A percentile compares a stretch with the other conserved stretches of the same genome.
Evolutionary conservation across 1,140 invertebrate genomes (phyloP).

Genomic region (Melitaea cinxia): DNA sequence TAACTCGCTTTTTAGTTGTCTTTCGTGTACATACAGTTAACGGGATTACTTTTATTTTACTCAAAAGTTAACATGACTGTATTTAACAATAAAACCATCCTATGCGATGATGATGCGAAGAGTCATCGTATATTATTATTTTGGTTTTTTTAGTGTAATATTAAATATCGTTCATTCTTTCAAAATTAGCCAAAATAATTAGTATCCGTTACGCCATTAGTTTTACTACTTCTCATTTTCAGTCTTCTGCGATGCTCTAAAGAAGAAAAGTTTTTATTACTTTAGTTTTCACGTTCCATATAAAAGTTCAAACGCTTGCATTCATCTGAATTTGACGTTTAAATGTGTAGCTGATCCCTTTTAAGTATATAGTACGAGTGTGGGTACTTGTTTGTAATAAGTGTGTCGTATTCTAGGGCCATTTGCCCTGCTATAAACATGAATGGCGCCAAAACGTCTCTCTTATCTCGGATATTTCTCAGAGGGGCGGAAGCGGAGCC

Average conservation of each 20-base stretch:
- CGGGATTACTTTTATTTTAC: too few relatives aligned
- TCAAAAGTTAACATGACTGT: too few relatives aligned
- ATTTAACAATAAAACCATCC: too few relatives aligned
- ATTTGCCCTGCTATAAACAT: constrained; percentile 78
- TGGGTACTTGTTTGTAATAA: constrained; percentile 77
- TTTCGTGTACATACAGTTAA: too few relatives aligned
- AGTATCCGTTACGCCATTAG: background rate
- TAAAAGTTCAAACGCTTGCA: constrained; percentile 40
- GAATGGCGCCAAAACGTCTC: constrained; percentile 78
- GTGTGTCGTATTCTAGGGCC: constrained; percentile 73
- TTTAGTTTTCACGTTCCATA: constrained; percentile 23
- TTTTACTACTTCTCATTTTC: background rate
- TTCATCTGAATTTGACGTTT: constrained; percentile 52
- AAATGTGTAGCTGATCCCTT: constrained; percentile 38
- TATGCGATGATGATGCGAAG: too few relatives aligned
- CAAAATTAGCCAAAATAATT: too few relatives aligned
- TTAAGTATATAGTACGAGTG: constrained; percentile 59
- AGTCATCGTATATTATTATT: too few relatives aligned
- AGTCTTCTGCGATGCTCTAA: constrained; percentile 21
- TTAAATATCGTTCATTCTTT: too few relatives aligned
- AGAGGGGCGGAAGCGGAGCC: constrained; percentile 72
- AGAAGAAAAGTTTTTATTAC: constrained; percentile 31
- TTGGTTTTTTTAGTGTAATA: too few relatives aligned
- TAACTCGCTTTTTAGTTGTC: too few relatives aligned
- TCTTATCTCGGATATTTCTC: constrained; percentile 79